A percentile compares a stretch with the other conserved stretches of the same genome.
Evolutionary conservation across 37 sponge, comb jelly and placozoan genomes (phyloP).

Genomic region (Ephydatia muelleri): DNA sequence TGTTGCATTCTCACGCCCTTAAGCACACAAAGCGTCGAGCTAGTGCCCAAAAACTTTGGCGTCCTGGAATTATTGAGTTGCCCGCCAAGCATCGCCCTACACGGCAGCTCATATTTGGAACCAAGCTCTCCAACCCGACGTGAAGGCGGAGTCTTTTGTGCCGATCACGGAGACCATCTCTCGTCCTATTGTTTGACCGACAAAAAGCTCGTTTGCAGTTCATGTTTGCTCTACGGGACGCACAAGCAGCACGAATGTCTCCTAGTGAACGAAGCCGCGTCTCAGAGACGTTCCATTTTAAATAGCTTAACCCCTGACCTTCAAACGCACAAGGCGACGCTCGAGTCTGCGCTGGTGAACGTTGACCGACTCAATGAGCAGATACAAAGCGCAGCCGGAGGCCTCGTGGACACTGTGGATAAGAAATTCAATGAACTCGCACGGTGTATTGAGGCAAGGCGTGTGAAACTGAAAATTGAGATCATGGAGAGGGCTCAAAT

Average conservation of each 20-base stretch:
- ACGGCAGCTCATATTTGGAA: neutral
- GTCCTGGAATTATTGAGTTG: slow-evolving; percentile 25
- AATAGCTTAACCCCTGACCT: slow-evolving; percentile 35
- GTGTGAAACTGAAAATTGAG: slow-evolving; percentile 34
- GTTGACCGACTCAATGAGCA: slow-evolving; percentile 1
- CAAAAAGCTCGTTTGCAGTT: slow-evolving; percentile 33
- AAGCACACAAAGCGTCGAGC: neutral
- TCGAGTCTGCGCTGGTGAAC: neutral
- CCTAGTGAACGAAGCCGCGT: slow-evolving; percentile 33
- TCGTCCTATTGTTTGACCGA: slow-evolving; percentile 47
- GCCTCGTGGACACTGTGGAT: slow-evolving; percentile 11
- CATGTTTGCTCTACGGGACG: slow-evolving; percentile 36
- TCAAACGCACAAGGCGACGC: neutral
- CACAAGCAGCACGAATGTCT: slow-evolving; percentile 22
- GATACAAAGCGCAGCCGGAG: slow-evolving; percentile 11
- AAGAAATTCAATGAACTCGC: slow-evolving; percentile 18
- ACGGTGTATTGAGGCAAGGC: neutral
- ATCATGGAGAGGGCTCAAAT: slow-evolving; percentile 23
- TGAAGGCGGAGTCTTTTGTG: neutral
- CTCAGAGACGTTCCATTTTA: slow-evolving; percentile 7
- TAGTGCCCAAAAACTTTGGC: slow-evolving; percentile 26
- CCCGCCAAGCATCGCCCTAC: neutral
- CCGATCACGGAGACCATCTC: slow-evolving; percentile 44
- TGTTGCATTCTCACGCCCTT: slow-evolving; percentile 14
- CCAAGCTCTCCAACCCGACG: neutral